Conservation (phyloP, 2,888 invertebrate genomes). For the Pammene aurita region DNA sequence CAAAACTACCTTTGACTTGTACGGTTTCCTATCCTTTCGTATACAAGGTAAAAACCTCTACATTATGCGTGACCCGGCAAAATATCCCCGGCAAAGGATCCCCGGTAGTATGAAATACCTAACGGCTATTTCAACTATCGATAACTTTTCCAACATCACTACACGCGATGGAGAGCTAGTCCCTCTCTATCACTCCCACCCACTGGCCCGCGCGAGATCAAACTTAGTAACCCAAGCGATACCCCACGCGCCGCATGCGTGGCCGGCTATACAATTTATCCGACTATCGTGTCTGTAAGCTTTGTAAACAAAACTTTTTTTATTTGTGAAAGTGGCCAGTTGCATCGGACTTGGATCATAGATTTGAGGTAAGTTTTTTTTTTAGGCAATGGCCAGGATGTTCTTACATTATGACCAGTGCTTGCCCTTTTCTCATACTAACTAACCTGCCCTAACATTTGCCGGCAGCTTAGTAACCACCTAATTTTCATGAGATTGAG, state of each 20-base stretch:
- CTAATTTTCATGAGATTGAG: too few relatives aligned
- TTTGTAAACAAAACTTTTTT: slow-evolving; percentile 56
- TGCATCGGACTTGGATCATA: slow-evolving; percentile 48
- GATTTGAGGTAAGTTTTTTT: slow-evolving; percentile 48
- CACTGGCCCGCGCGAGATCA: slow-evolving; percentile 57
- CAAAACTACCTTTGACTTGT: too few relatives aligned
- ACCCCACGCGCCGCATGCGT: slow-evolving; percentile 59
- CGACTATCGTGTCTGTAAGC: slow-evolving; percentile 45
- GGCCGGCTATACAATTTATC: slow-evolving; percentile 40
- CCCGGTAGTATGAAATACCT: too few relatives aligned
- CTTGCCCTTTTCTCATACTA: not conserved
- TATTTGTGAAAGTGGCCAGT: slow-evolving; percentile 49
- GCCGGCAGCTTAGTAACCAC: too few relatives aligned
- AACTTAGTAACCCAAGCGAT: slow-evolving; percentile 63
- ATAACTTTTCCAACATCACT: slow-evolving; percentile 21
- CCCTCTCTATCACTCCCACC: slow-evolving; percentile 55
- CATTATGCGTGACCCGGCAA: too few relatives aligned
- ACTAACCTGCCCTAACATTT: too few relatives aligned
- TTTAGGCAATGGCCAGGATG: not conserved
- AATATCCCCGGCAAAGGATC: too few relatives aligned
- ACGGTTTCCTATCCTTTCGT: too few relatives aligned
- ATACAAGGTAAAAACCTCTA: too few relatives aligned
- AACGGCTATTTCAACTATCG: too few relatives aligned
- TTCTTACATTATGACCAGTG: not conserved
- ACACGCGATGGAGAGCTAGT: slow-evolving; percentile 62